Evolutionary conservation across 2,113 vertebrate genomes (phyloP).

Genomic region (Zosterops japonicus): DNA sequence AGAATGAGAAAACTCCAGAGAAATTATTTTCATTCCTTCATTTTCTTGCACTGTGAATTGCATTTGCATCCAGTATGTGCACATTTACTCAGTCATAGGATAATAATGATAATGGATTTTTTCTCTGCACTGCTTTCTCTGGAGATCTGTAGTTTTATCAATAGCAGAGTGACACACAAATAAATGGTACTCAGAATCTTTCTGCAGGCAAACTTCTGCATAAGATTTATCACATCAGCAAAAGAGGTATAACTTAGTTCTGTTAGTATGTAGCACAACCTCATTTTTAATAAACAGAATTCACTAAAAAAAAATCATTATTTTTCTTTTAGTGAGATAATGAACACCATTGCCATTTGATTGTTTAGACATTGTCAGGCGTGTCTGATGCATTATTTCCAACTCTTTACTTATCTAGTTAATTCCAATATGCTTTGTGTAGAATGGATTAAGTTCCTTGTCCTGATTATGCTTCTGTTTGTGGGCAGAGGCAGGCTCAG

Average conservation of each 20-base stretch:
- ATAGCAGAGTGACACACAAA: slow-evolving; percentile 54
- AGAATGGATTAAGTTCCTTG: background rate
- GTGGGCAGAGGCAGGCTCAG: background rate
- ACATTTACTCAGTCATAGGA: slow-evolving; percentile 49
- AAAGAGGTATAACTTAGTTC: slow-evolving; percentile 45
- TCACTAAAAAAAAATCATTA: background rate
- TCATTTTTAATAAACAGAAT: slow-evolving; percentile 42
- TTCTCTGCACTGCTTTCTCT: slow-evolving; percentile 42
- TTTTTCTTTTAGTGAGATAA: slow-evolving; percentile 34
- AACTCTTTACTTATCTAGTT: slow-evolving; percentile 40
- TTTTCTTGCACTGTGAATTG: slow-evolving; percentile 37
- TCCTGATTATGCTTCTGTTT: background rate
- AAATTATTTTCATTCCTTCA: slow-evolving; percentile 6
- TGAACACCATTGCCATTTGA: slow-evolving; percentile 2
- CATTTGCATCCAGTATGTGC: slow-evolving; percentile 31
- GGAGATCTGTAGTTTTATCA: slow-evolving; percentile 24
- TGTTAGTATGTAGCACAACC: slow-evolving; percentile 24
- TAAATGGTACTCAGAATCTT: slow-evolving; percentile 58
- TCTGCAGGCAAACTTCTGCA: slow-evolving; percentile 48
- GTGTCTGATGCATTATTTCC: slow-evolving; percentile 46
- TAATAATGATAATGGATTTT: slow-evolving; percentile 41
- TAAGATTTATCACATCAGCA: slow-evolving; percentile 37
- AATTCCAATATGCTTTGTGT: slow-evolving; percentile 10
- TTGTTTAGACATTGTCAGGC: slow-evolving; percentile 58
- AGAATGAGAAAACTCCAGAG: slow-evolving; percentile 34